These are phyloP conservation scores for Lytechinus variegatus DNA, from an alignment of 35 echinoderm and acorn worm genomes.

Conservation along the genomic window DNA sequence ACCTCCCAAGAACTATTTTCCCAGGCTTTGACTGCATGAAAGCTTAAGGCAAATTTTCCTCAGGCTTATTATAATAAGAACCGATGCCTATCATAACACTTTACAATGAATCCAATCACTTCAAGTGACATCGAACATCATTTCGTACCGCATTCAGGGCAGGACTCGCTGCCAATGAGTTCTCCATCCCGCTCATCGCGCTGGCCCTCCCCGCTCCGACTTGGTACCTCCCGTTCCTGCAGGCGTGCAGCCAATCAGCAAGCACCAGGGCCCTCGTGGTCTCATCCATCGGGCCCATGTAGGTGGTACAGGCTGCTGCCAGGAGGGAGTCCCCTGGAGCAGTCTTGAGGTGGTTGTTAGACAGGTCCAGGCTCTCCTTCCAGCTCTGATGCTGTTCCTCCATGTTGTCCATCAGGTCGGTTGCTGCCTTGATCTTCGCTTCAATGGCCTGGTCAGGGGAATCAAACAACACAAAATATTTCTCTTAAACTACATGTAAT, in stretches of 20 bases:
- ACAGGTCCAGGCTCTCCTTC: slow-evolving; percentile 62
- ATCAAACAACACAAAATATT: neutral
- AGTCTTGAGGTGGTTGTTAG: slow-evolving; percentile 70
- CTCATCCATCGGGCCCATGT: slow-evolving; percentile 88
- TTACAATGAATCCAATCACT: neutral
- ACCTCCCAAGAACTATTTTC: neutral
- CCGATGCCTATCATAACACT: neutral
- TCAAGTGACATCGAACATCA: neutral
- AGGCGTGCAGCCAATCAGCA: slow-evolving; percentile 81
- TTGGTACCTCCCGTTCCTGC: slow-evolving; percentile 67
- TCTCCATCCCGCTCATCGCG: neutral
- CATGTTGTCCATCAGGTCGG: slow-evolving; percentile 87
- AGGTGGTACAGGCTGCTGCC: slow-evolving; percentile 84
- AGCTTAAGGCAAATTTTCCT: neutral
- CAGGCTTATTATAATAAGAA: neutral
- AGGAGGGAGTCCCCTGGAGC: slow-evolving; percentile 90
- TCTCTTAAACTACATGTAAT: neutral
- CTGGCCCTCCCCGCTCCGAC: slow-evolving; percentile 6
- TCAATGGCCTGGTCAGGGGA: slow-evolving; percentile 64
- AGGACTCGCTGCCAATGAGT: neutral
- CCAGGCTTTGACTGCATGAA: too few species aligned
- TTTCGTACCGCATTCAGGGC: slow-evolving; percentile 18
- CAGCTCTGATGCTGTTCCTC: slow-evolving; percentile 74
- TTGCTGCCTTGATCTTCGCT: slow-evolving; percentile 74
- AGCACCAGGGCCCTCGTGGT: slow-evolving; percentile 57